Base-by-base conservation (phyloP, 2,797 vertebrate species). In the Anomalospiza imberbis region DNA sequence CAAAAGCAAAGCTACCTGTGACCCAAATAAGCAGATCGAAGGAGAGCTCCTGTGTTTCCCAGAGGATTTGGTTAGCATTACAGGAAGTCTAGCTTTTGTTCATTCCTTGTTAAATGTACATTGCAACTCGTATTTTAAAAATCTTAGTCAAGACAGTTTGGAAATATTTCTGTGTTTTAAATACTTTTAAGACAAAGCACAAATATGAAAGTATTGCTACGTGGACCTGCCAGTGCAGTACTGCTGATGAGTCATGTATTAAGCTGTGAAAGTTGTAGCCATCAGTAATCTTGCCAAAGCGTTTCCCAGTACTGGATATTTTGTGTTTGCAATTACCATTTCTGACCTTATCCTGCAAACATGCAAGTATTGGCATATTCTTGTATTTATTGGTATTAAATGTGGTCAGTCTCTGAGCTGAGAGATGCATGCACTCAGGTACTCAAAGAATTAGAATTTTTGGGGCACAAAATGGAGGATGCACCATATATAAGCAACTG, bases 401-500 rank as follows among this genome's bases (percentile, higher is more conserved):
- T 0, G 8, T 21, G 53, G 1, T 72, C 28, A 42, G 51, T n/a
- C 29, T 78, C 51, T 50, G 67, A 88, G 55, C 12, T 65, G 70
- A 66, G 62, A 84, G 71, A 53, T 44, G 61, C 24, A 5, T 55
- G 47, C 75, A 51, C n/a, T 76, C 71, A 14, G 55, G 54, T 84
- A 47, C 60, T 63, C 29, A 22, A n/a, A 78, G 58, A 91, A 72
- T 44, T 42, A 25, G 91, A 79, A 60, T 55, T 51, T 88, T 18
- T 8, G 94, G 92, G 73, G 63, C 76, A 92, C 79, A 36, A 70
- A 92, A 85, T 60, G 70, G 45, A 86, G 20, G 79, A 73, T 79
- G 85, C 82, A 91, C 89, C 79, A 67, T 89, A 58, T 72, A 40
- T 55, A 81, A 92, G 73, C 76, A 94, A 77, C 53, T 87, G 85